These are phyloP conservation scores for Ciconia nigra DNA, from an alignment of 2,797 vertebrate species.

Conservation along the genomic window DNA sequence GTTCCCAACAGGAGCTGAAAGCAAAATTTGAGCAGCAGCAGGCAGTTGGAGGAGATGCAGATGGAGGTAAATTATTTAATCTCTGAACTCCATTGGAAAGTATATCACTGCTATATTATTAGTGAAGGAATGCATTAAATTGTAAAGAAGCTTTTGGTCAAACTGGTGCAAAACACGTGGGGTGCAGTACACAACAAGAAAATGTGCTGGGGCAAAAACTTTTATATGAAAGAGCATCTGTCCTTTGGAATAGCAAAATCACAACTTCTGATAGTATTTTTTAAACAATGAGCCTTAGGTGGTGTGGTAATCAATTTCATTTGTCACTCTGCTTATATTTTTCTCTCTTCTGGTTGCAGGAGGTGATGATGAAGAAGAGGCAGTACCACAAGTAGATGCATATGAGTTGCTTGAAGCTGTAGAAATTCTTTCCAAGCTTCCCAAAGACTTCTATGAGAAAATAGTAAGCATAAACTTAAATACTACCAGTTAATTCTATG, in stretches of 20 bases:
- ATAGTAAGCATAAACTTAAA: conserved; percentile 81
- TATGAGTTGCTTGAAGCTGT: conserved; percentile 95
- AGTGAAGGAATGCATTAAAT: background rate
- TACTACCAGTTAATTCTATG: background rate
- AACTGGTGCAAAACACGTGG: background rate
- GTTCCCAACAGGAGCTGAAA: conserved; percentile 95
- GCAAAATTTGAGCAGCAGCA: conserved; percentile 94
- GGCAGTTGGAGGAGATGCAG: conserved; percentile 83
- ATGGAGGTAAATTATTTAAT: conserved; percentile 78
- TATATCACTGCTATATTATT: background rate
- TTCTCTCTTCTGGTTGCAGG: conserved; percentile 40
- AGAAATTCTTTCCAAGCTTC: conserved; percentile 94
- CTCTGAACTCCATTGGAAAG: background rate
- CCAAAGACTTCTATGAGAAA: conserved; percentile 99
- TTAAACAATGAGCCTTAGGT: background rate
- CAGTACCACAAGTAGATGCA: conserved; percentile 83
- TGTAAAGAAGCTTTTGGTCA: background rate
- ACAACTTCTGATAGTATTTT: background rate
- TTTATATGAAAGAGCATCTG: background rate
- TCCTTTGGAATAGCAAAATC: background rate
- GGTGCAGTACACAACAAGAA: background rate
- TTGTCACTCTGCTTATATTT: background rate
- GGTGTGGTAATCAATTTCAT: background rate
- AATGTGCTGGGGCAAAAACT: background rate
- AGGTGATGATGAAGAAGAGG: conserved; percentile 85